phyloP scores from a whole-genome alignment of 2,113 vertebrate species.

The Erythrolamprus reginae region DNA sequence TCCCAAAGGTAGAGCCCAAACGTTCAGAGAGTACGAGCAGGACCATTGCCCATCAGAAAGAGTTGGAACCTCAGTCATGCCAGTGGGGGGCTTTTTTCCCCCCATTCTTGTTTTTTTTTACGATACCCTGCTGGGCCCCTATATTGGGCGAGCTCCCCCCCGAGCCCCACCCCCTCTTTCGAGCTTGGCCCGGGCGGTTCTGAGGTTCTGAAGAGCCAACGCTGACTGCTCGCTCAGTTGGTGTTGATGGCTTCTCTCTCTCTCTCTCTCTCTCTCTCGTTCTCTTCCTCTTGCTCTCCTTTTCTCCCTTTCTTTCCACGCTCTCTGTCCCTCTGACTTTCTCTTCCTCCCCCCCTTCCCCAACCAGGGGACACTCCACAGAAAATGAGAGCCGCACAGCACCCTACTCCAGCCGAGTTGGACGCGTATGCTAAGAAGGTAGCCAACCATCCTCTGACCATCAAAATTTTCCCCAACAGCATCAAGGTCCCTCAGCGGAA shows the following conservation, averaged over 20 bases:
- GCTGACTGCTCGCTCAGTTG: not conserved
- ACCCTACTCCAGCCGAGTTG: constrained; percentile 99
- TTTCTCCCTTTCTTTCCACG: not conserved
- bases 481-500: constrained; percentile 99
- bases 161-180: not conserved
- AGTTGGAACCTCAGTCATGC: not conserved
- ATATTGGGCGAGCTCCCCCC: not conserved
- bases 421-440: constrained; percentile 99
- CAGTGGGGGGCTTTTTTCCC: accelerated
- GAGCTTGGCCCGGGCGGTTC: not conserved
- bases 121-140: not conserved
- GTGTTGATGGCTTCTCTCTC: constrained; percentile 11
- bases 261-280: not conserved
- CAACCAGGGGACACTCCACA: constrained; percentile 98
- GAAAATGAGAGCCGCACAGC: constrained; percentile 99
- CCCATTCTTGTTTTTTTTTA: not conserved
- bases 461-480: constrained; percentile 99
- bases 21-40: not conserved
- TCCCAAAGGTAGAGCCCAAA: not conserved
- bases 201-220: not conserved
- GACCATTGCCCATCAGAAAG: not conserved
- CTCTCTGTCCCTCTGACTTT: not conserved
- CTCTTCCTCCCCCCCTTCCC: constrained; percentile 46
- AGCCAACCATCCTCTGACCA: constrained; percentile 97
- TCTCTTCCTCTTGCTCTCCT: not conserved